A percentile compares a stretch with the other conserved stretches of the same genome.
phyloP scores from a whole-genome alignment of 2,888 invertebrate species.

The Pheosia tremula region DNA sequence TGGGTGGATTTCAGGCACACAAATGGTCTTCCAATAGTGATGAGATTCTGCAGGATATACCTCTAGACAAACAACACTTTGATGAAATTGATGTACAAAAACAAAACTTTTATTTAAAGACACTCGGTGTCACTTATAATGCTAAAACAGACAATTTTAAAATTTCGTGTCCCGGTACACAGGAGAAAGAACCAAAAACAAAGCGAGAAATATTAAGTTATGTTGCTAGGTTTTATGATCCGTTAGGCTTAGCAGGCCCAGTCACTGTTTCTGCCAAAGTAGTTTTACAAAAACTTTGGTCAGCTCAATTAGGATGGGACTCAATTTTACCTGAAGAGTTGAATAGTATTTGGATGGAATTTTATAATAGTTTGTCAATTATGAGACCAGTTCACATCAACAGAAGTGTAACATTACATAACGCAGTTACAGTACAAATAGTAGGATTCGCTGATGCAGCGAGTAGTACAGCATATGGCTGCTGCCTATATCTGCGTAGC shows the following conservation, averaged over 20 bases:
- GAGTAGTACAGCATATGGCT: slow-evolving; percentile 14
- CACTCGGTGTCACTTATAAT: slow-evolving; percentile 16
- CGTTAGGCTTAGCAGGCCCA: slow-evolving; percentile 19
- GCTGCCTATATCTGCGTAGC: slow-evolving; percentile 17
- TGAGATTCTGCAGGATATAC: slow-evolving; percentile 11
- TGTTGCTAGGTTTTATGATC: slow-evolving; percentile 22
- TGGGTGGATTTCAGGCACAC: slow-evolving; percentile 10
- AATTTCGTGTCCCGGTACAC: slow-evolving; percentile 9
- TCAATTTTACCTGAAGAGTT: not conserved
- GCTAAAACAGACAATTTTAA: slow-evolving; percentile 13
- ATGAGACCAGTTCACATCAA: not conserved
- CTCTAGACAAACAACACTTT: slow-evolving; percentile 13
- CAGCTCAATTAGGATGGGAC: slow-evolving; percentile 8
- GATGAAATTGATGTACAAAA: slow-evolving; percentile 17
- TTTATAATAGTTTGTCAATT: not conserved
- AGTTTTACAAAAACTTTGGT: slow-evolving; percentile 7
- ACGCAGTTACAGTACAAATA: slow-evolving; percentile 5
- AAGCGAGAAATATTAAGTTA: slow-evolving; percentile 14
- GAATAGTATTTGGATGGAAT: not conserved
- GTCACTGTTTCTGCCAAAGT: slow-evolving; percentile 13
- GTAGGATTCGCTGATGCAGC: slow-evolving; percentile 28
- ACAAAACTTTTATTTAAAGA: slow-evolving; percentile 15
- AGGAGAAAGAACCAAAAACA: slow-evolving; percentile 2
- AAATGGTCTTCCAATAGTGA: slow-evolving; percentile 17
- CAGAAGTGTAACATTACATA: not conserved